Conservation (phyloP, 2,113 vertebrate genomes). For the Pardalotus punctatus region DNA sequence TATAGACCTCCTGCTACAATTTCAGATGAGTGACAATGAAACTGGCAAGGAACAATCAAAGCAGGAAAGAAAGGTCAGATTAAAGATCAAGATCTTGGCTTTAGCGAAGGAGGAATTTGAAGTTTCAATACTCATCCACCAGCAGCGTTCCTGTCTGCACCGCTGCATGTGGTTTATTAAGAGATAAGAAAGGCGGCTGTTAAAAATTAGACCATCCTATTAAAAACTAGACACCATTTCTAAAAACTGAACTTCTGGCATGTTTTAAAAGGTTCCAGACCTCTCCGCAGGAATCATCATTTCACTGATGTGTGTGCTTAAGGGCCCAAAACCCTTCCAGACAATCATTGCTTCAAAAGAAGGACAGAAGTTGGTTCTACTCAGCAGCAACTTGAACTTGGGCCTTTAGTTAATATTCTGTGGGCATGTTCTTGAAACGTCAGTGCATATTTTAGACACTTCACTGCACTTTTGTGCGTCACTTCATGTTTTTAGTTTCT, state of each 20-base stretch:
- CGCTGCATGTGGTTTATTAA: not conserved
- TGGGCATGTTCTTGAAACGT: slow-evolving; percentile 15
- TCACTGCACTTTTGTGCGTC: slow-evolving; percentile 11
- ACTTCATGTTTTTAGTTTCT: slow-evolving; percentile 34
- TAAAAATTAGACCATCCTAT: not conserved
- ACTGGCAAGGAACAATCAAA: not conserved
- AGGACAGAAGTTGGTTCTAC: not conserved
- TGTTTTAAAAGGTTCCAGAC: not conserved
- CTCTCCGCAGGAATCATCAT: not conserved
- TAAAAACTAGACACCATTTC: not conserved
- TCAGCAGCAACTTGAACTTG: not conserved
- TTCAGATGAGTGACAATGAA: not conserved
- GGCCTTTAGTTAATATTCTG: slow-evolving; percentile 39
- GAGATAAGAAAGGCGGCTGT: not conserved
- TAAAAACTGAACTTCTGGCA: not conserved
- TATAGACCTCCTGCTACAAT: not conserved
- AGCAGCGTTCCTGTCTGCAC: not conserved
- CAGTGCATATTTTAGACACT: slow-evolving; percentile 45
- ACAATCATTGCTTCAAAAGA: not conserved
- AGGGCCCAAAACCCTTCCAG: not conserved
- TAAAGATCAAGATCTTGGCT: not conserved
- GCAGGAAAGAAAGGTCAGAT: not conserved
- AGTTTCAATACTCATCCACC: not conserved
- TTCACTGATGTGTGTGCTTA: not conserved
- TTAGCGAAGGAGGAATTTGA: not conserved